These are phyloP conservation scores for Stegodyphus dumicola DNA, from an alignment of 1,140 invertebrate species.

Conservation along the genomic window DNA sequence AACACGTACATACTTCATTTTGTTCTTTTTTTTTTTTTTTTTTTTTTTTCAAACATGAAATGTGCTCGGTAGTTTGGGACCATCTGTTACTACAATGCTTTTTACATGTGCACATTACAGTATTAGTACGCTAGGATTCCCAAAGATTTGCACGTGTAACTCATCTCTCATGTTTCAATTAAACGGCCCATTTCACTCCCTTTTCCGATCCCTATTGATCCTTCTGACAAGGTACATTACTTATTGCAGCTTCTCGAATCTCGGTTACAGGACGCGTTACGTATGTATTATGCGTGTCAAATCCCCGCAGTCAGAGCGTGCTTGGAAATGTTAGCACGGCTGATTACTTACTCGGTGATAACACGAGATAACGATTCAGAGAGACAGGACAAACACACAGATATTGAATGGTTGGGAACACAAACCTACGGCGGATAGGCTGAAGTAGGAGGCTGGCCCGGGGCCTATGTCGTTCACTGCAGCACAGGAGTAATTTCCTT, in stretches of 20 bases:
- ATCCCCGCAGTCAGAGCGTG: neutral
- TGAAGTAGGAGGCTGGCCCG: constrained; percentile 77
- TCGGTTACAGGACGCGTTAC: neutral
- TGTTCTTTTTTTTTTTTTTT: too few species aligned
- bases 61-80: too few species aligned
- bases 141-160: too few species aligned
- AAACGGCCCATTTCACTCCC: neutral
- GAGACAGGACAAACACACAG: neutral
- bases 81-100: too few species aligned
- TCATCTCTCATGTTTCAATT: neutral
- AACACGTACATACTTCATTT: too few species aligned
- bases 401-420: neutral
- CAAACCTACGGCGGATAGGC: constrained; percentile 69
- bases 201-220: constrained; percentile 3
- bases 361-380: too few species aligned
- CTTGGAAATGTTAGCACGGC: constrained; percentile 11
- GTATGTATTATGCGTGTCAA: constrained; percentile 3
- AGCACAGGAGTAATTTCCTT: constrained; percentile 87
- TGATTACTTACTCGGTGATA: neutral
- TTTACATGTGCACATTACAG: too few species aligned
- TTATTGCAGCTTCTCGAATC: neutral
- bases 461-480: constrained; percentile 85
- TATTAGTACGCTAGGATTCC: too few species aligned
- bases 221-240: too few species aligned
- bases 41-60: too few species aligned